Percentiles rank a stretch among this genome's conserved stretches.
phyloP scores from a whole-genome alignment of 2,797 vertebrate genomes.

The Pangasius djambal region DNA sequence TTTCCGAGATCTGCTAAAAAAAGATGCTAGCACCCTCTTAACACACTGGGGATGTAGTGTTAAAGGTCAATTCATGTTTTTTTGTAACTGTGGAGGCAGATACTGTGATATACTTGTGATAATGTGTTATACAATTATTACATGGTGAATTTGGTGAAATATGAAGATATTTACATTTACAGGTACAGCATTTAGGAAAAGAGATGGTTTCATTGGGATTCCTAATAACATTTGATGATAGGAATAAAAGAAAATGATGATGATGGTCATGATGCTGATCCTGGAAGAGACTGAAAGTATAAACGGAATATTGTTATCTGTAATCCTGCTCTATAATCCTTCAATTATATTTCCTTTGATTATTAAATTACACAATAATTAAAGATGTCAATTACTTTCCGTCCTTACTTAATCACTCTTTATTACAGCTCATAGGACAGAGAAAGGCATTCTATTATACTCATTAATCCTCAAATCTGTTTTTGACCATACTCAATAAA shows the following conservation, averaged over 20 bases:
- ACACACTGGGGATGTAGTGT: neutral
- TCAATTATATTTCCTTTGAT: slow-evolving; percentile 2
- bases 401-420: neutral
- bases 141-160: neutral
- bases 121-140: neutral
- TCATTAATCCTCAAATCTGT: neutral
- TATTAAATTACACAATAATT: slow-evolving; percentile 5
- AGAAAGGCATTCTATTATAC: neutral
- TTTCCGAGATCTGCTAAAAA: neutral
- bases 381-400: neutral
- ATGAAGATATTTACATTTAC: neutral
- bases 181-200: neutral
- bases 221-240: neutral
- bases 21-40: neutral
- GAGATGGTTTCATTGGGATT: neutral
- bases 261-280: neutral
- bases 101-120: neutral
- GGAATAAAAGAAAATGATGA: neutral
- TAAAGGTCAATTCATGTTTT: neutral
- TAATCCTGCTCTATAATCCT: neutral
- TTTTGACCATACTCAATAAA: neutral
- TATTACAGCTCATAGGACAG: neutral
- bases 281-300: neutral
- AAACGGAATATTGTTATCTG: neutral
- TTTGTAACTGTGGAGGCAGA: neutral